These are phyloP conservation scores for Schlechtendalia chinensis DNA, from an alignment of 1,140 invertebrate genomes.

Conservation along the genomic window DNA sequence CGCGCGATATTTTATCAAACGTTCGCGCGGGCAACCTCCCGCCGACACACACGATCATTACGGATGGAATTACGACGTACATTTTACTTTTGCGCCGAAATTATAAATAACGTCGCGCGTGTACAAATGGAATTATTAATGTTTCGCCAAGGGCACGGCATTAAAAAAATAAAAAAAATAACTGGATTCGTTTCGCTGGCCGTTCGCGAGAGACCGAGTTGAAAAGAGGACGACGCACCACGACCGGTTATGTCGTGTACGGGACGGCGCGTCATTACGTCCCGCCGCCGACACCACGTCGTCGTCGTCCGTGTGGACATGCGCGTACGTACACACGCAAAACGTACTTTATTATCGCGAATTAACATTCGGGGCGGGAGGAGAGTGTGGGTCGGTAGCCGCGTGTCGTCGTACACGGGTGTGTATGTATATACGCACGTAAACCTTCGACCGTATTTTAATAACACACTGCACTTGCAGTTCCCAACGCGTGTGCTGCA, in stretches of 20 bases:
- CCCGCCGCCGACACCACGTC: too few species aligned
- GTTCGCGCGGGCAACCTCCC: too few species aligned
- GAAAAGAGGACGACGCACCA: too few species aligned
- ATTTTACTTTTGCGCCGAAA: slow-evolving; percentile 10
- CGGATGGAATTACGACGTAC: background rate
- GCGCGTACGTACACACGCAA: background rate
- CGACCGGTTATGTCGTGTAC: slow-evolving; percentile 4
- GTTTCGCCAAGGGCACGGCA: too few species aligned
- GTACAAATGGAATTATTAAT: slow-evolving; percentile 22
- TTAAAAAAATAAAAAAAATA: slow-evolving; percentile 14
- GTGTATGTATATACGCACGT: too few species aligned
- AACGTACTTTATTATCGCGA: background rate
- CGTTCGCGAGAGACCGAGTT: too few species aligned
- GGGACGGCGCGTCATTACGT: background rate
- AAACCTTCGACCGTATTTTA: too few species aligned
- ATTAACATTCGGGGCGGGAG: background rate
- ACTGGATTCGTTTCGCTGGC: background rate
- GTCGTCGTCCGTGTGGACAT: too few species aligned
- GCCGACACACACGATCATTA: slow-evolving; percentile 2
- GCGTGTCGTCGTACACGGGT: too few species aligned
- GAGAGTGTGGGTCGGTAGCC: background rate
- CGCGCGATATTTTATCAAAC: background rate
- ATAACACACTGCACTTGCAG: too few species aligned
- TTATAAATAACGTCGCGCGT: too few species aligned
- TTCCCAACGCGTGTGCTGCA: too few species aligned